A percentile compares a stretch with the other conserved stretches of the same genome.
Conservation (phyloP, 2,113 vertebrate species). For the Tor tambroides region DNA sequence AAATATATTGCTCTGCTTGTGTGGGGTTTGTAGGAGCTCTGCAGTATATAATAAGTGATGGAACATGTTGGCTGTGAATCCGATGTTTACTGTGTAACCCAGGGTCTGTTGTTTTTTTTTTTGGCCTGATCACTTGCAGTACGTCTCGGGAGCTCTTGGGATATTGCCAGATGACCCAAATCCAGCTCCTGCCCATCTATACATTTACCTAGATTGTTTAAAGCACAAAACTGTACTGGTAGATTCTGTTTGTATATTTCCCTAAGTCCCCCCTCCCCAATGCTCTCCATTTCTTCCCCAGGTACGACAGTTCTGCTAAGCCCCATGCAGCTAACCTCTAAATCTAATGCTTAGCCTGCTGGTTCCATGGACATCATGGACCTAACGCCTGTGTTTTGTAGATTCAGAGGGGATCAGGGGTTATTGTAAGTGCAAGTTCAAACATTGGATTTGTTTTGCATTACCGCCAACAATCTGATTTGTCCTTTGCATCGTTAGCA, state of each 20-base stretch:
- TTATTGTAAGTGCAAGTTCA: conserved; percentile 9
- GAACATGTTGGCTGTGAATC: conserved; percentile 2
- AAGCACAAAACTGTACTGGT: not conserved
- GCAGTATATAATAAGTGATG: not conserved
- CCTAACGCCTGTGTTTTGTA: conserved; percentile 1
- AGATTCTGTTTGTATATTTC: not conserved
- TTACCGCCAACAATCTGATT: conserved; percentile 1
- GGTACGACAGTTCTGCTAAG: too few relatives aligned
- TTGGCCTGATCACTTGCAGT: too few relatives aligned
- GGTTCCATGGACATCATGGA: too few relatives aligned
- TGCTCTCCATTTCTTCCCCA: too few relatives aligned
- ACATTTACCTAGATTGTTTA: not conserved
- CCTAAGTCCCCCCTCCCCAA: too few relatives aligned
- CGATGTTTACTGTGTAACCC: not conserved
- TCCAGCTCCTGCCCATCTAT: not conserved
- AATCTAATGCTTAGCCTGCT: conserved; percentile 2
- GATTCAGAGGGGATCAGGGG: not conserved
- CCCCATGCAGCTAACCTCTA: not conserved
- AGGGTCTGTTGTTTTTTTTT: not conserved
- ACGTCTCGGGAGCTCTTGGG: not conserved
- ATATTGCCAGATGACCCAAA: not conserved
- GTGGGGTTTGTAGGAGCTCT: not conserved
- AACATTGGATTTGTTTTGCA: conserved; percentile 18
- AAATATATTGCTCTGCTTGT: too few relatives aligned
- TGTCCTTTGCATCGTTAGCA: conserved; percentile 2